Base-by-base conservation (phyloP, 2,888 invertebrate species). In the Rhingia rostrata region DNA sequence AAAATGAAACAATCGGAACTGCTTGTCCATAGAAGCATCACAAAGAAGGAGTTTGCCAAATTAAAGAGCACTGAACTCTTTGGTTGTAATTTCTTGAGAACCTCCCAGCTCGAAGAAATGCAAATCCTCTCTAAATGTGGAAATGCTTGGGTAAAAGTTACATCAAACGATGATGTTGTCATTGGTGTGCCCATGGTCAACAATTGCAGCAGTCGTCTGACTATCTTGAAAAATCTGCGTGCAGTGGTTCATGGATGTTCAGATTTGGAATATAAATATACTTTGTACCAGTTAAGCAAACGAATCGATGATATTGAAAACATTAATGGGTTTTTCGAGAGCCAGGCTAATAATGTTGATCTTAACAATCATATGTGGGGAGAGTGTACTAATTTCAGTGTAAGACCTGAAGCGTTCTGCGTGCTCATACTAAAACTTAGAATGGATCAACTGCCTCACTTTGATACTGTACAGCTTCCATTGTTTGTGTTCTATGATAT, bases 51-150 rank as follows among this genome's bases (percentile, higher is more conserved):
- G 9, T 89, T 90, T 51, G 61, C 70, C 6, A 86, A 79, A 0
- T 64, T 85, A 0, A 87, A 86, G 37, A 88, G 88, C 7, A 85
- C 60, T n/a, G 73, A 87, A 6, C 61, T 84, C 0, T 89, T 89
- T 54, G 91, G 90, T 0, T 67, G 75, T 32, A 88, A 89, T 5
- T 86, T 86, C 4, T 37, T 89, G 39, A 88, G 90, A 0, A 88
- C 89, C 7, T 77, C 87, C 6, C 66, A 88, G 35, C 70, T 89
- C 7, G 91, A 91, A 41, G 91, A 90, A 79, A 89, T 90, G 53
- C 89, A 88, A 78, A 82, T 89, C 43, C 61, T 90, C n/a, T 86
- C 87, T 0, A 89, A 89, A 6, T 89, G 88, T 54, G 90, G 90
- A 5, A 89, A 91, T 78, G 86, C 90, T 1, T 90, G 90, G 90